A percentile compares a stretch with the other conserved stretches of the same genome.
These are phyloP conservation scores for Choreutis nemorana DNA, from an alignment of 2,888 invertebrate species.

Conservation along the genomic window DNA sequence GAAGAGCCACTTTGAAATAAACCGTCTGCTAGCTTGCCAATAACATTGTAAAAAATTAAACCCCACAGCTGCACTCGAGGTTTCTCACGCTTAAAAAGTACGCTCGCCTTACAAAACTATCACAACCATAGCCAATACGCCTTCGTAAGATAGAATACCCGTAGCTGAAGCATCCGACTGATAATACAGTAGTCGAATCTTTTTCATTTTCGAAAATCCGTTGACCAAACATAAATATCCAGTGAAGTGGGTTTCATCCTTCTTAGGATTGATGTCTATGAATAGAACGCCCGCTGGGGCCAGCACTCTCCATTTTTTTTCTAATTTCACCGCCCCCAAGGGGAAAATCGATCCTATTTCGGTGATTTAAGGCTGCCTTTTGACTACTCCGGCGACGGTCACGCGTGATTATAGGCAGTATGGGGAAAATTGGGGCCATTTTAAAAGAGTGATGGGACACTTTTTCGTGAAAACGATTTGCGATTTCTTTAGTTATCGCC, in stretches of 20 bases:
- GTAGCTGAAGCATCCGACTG: too few relatives aligned
- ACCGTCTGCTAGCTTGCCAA: too few relatives aligned
- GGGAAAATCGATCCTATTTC: conserved; percentile 14
- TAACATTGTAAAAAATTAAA: too few relatives aligned
- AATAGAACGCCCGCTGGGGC: conserved; percentile 45
- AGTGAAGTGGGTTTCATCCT: conserved; percentile 44
- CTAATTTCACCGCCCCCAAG: conserved; percentile 20
- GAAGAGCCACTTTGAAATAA: too few relatives aligned
- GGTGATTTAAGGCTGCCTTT: too few relatives aligned
- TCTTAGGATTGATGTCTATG: conserved; percentile 52
- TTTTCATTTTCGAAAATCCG: conserved; percentile 45
- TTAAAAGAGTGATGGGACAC: conserved; percentile 55
- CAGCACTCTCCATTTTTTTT: conserved; percentile 33
- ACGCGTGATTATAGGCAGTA: conserved; percentile 49
- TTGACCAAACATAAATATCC: conserved; percentile 54
- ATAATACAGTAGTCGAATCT: too few relatives aligned
- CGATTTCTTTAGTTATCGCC: conserved; percentile 27
- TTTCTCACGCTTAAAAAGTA: too few relatives aligned
- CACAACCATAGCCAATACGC: too few relatives aligned
- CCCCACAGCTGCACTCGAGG: too few relatives aligned
- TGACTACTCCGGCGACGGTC: too few relatives aligned
- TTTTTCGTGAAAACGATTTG: conserved; percentile 33
- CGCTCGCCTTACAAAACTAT: too few relatives aligned
- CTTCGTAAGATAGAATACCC: too few relatives aligned
- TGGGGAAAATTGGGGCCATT: conserved; percentile 46